Conservation (phyloP, 2,888 invertebrate species). For the Lycocerus yunnanus region DNA sequence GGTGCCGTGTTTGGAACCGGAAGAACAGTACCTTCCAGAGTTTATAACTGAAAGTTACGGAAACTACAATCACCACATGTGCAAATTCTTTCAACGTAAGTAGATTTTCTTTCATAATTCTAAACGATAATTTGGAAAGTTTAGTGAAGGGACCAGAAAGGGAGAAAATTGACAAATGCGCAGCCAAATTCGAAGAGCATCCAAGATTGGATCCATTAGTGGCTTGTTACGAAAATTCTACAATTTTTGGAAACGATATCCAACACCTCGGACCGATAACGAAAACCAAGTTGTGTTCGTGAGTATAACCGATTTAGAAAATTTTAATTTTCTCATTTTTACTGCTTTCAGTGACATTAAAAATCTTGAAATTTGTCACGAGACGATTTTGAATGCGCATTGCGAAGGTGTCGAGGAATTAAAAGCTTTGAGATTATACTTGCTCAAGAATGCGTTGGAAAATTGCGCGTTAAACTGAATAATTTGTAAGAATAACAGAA, state of each 20-base stretch:
- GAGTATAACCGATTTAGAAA: neutral
- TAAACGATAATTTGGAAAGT: neutral
- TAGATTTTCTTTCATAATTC: neutral
- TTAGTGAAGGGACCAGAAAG: neutral
- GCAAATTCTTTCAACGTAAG: slow-evolving; percentile 5
- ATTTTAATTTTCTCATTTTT: neutral
- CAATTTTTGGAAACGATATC: slow-evolving; percentile 9
- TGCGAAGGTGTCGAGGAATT: neutral
- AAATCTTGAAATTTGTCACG: slow-evolving; percentile 6
- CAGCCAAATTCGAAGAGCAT: neutral
- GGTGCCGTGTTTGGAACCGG: slow-evolving; percentile 5
- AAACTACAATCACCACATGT: slow-evolving; percentile 14
- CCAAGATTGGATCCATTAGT: neutral
- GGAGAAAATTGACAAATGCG: neutral
- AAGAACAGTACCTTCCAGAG: slow-evolving; percentile 13
- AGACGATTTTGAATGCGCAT: slow-evolving; percentile 4
- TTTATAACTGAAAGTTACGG: slow-evolving; percentile 16
- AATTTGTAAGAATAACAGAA: neutral
- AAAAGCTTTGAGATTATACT: neutral
- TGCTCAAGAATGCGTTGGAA: neutral
- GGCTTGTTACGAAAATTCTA: slow-evolving; percentile 8
- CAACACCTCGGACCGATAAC: neutral
- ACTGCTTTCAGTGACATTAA: slow-evolving; percentile 7
- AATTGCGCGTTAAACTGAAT: slow-evolving; percentile 6
- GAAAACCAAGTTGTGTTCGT: slow-evolving; percentile 8